A percentile compares a stretch with the other conserved stretches of the same genome.
phyloP scores from a whole-genome alignment of 1,140 invertebrate species.

The Metaphire vulgaris region DNA sequence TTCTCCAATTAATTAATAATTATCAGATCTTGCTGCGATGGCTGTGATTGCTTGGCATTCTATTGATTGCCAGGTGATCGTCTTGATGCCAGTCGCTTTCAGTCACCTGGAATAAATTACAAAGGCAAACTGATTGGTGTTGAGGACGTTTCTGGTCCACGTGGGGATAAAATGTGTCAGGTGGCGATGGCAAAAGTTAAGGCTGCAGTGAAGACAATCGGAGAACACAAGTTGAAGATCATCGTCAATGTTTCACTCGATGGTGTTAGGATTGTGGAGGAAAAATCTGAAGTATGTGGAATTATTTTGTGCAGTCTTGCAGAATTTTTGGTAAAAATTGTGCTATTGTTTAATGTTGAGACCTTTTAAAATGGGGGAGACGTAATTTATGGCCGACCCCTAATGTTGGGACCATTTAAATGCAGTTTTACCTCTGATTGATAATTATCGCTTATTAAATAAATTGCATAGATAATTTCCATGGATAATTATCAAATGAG shows the following conservation, averaged over 20 bases:
- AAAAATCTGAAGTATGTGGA: slow-evolving; percentile 72
- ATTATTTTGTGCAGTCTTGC: slow-evolving; percentile 20
- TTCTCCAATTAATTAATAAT: too few relatives aligned
- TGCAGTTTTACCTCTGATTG: too few relatives aligned
- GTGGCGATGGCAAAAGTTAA: slow-evolving; percentile 65
- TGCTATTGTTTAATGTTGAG: too few relatives aligned
- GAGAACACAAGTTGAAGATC: slow-evolving; percentile 93
- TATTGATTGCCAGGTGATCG: not conserved
- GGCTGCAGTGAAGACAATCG: slow-evolving; percentile 66
- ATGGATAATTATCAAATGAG: too few relatives aligned
- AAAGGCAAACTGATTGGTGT: slow-evolving; percentile 94
- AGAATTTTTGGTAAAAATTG: too few relatives aligned
- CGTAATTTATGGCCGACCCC: too few relatives aligned
- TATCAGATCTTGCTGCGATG: too few relatives aligned
- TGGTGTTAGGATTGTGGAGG: slow-evolving; percentile 84
- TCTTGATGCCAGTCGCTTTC: slow-evolving; percentile 68
- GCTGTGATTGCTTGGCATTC: too few relatives aligned
- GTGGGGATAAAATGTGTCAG: slow-evolving; percentile 75
- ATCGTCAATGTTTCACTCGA: slow-evolving; percentile 91
- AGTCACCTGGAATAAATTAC: slow-evolving; percentile 86
- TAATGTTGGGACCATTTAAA: too few relatives aligned
- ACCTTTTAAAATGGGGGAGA: too few relatives aligned
- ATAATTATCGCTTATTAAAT: too few relatives aligned
- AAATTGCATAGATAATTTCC: too few relatives aligned
- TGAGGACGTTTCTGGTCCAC: slow-evolving; percentile 84